Evolutionary conservation across 2,888 invertebrate genomes (phyloP).

Genomic region (Argyresthia albistria): DNA sequence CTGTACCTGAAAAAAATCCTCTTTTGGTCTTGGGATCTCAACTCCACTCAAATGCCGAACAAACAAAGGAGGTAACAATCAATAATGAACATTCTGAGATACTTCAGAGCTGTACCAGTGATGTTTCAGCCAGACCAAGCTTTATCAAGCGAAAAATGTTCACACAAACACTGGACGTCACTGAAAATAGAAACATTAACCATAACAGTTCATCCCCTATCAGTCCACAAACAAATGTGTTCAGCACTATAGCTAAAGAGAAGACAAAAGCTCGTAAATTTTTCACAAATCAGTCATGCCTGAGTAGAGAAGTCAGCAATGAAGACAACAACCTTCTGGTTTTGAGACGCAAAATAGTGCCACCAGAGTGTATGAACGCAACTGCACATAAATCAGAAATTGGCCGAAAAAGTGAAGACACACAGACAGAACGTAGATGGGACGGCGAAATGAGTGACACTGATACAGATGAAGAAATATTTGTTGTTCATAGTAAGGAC

Average conservation of each 20-base stretch:
- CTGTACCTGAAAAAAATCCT: not conserved
- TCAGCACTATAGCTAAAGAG: slow-evolving; percentile 31
- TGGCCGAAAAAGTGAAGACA: slow-evolving; percentile 19
- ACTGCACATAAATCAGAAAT: slow-evolving; percentile 16
- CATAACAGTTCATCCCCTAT: slow-evolving; percentile 24
- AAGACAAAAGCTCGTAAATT: slow-evolving; percentile 49
- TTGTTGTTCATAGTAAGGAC: slow-evolving; percentile 15
- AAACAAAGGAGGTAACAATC: not conserved
- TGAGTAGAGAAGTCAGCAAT: slow-evolving; percentile 38
- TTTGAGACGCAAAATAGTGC: slow-evolving; percentile 56
- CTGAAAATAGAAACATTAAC: slow-evolving; percentile 31
- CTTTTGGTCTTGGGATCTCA: not conserved
- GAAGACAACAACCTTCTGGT: slow-evolving; percentile 45
- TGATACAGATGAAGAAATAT: slow-evolving; percentile 57
- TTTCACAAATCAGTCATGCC: slow-evolving; percentile 40
- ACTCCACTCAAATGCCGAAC: not conserved
- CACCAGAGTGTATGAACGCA: slow-evolving; percentile 39
- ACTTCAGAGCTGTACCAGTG: slow-evolving; percentile 18
- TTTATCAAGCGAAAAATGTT: slow-evolving; percentile 58
- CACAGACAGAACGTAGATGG: slow-evolving; percentile 29
- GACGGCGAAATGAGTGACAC: slow-evolving; percentile 43
- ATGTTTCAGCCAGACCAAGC: slow-evolving; percentile 47
- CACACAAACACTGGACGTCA: slow-evolving; percentile 49
- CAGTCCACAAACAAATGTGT: slow-evolving; percentile 38
- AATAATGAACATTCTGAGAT: slow-evolving; percentile 4